phyloP scores from a whole-genome alignment of 2,113 vertebrate genomes.

The Barbus barbus region DNA sequence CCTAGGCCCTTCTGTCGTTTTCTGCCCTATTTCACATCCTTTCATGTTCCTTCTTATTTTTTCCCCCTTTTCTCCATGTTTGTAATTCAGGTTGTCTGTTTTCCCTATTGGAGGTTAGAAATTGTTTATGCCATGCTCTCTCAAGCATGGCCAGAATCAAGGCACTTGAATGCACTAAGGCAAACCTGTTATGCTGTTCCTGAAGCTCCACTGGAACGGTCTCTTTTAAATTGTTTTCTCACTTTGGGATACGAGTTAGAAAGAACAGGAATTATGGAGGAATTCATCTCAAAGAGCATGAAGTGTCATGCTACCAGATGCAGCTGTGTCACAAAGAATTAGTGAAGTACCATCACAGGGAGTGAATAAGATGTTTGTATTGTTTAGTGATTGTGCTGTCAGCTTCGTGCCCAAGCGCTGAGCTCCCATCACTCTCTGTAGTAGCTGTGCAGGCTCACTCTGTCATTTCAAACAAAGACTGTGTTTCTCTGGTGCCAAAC shows the following conservation, averaged over 20 bases:
- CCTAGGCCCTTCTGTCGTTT: conserved; percentile 46
- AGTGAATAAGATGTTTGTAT: conserved; percentile 9
- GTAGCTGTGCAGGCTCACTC: neutral
- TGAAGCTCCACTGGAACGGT: conserved; percentile 4
- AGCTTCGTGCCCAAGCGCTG: neutral
- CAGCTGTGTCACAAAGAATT: conserved; percentile 17
- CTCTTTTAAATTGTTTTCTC: conserved; percentile 17
- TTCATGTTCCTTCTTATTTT: conserved; percentile 45
- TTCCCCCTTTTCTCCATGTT: conserved; percentile 25
- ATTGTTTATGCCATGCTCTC: conserved; percentile 49
- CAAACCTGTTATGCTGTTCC: neutral
- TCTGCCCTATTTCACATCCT: conserved; percentile 54
- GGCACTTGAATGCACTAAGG: conserved; percentile 32
- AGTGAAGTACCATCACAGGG: neutral
- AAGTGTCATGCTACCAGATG: neutral
- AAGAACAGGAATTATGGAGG: neutral
- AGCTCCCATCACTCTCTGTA: neutral
- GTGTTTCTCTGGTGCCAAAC: neutral
- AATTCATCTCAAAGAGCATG: neutral
- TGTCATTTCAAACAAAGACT: conserved; percentile 13
- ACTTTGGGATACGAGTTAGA: neutral
- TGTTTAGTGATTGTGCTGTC: conserved; percentile 11
- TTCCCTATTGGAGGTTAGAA: conserved; percentile 35
- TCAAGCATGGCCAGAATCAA: conserved; percentile 47
- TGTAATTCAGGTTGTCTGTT: conserved; percentile 52